Evolutionary conservation across 1,140 invertebrate genomes (phyloP).

Genomic region (Zeugodacus cucurbitae): DNA sequence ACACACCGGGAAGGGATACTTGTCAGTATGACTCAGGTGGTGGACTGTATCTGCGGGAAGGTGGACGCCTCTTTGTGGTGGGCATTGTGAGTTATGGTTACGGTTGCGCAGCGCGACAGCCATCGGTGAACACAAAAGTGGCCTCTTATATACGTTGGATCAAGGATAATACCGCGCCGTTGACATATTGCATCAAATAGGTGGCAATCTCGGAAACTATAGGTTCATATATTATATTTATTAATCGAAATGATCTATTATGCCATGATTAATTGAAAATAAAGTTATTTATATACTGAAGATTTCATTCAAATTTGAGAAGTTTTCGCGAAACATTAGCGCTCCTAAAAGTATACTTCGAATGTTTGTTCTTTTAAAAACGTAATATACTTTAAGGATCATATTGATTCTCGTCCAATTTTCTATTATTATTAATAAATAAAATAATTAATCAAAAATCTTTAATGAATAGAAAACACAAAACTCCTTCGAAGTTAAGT

Average conservation of each 20-base stretch:
- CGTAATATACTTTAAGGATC: no score
- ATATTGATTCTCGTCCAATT: no score
- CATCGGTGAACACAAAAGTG: constrained; percentile 77
- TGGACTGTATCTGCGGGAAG: constrained; percentile 53
- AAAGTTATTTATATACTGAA: no score
- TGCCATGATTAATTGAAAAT: no score
- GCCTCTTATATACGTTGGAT: constrained; percentile 78
- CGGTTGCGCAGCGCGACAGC: constrained; percentile 69
- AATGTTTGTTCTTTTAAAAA: no score
- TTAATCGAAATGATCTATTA: background rate
- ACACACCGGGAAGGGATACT: constrained; percentile 57
- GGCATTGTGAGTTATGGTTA: constrained; percentile 76
- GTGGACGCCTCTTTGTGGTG: constrained; percentile 64
- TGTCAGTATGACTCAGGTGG: constrained; percentile 64
- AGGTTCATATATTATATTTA: background rate
- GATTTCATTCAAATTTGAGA: no score
- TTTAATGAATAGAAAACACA: no score
- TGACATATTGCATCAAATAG: constrained; percentile 55
- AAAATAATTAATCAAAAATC: no score
- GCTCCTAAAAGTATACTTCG: no score
- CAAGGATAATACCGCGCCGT: constrained; percentile 66
- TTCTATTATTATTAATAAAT: no score
- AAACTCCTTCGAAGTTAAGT: no score
- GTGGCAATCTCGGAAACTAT: background rate
- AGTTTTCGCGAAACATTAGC: no score